Evolutionary conservation across 2,113 vertebrate genomes (phyloP).

Genomic region (Sorex araneus): DNA sequence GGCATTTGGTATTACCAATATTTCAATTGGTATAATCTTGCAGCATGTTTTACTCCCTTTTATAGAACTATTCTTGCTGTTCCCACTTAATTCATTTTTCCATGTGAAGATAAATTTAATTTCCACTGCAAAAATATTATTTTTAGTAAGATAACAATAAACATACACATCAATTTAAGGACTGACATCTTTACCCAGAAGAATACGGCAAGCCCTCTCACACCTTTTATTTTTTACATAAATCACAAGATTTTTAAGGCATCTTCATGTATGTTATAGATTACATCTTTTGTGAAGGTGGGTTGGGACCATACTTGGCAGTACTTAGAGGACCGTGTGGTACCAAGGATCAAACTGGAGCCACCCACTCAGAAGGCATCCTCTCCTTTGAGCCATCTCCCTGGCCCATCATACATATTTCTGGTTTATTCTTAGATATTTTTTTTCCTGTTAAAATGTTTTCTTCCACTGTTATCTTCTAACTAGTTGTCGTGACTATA

Average conservation of each 20-base stretch:
- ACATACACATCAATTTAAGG: not conserved
- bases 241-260: not conserved
- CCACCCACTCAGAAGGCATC: too few species aligned
- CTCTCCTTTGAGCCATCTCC: too few species aligned
- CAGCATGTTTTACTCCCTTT: not conserved
- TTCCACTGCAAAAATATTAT: too few species aligned
- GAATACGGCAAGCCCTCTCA: not conserved
- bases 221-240: not conserved
- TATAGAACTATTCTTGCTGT: not conserved
- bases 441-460: not conserved
- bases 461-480: conserved; percentile 1
- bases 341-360: too few species aligned
- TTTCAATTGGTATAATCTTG: not conserved
- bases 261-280: not conserved
- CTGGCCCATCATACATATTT: too few species aligned
- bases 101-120: too few species aligned
- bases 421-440: not conserved
- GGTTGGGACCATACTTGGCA: too few species aligned
- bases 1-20: not conserved
- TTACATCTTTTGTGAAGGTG: too few species aligned
- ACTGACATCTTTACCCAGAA: conserved; percentile 2
- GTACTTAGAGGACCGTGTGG: too few species aligned
- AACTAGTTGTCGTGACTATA: not conserved
- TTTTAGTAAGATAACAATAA: conserved; percentile 46
- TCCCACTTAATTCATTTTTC: not conserved